phyloP scores from a whole-genome alignment of 2,113 vertebrate species.

The Hystrix brachyura region DNA sequence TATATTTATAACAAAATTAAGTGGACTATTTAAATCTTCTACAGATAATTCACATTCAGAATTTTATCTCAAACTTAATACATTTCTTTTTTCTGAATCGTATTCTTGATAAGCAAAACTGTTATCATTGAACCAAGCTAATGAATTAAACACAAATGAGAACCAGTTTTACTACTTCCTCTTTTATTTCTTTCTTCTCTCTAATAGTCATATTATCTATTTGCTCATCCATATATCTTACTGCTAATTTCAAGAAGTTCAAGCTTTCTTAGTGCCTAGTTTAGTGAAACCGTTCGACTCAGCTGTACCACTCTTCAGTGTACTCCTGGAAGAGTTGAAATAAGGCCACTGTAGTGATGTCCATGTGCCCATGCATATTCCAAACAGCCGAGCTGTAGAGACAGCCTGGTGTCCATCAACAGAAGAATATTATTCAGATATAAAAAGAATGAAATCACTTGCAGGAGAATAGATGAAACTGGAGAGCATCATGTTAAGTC shows the following conservation, averaged over 20 bases:
- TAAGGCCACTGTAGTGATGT: neutral
- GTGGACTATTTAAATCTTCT: neutral
- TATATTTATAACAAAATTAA: neutral
- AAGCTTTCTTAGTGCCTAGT: neutral
- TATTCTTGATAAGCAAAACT: neutral
- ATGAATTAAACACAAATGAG: neutral
- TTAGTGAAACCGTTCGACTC: neutral
- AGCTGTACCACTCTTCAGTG: neutral
- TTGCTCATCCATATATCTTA: neutral
- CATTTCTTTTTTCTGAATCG: neutral
- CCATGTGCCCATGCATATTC: neutral
- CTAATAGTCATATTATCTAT: neutral
- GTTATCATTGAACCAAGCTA: neutral
- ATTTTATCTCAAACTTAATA: neutral
- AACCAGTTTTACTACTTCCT: neutral
- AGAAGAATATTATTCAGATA: neutral
- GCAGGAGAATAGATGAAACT: neutral
- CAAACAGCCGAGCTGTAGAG: neutral
- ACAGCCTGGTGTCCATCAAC: neutral
- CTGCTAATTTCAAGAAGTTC: neutral
- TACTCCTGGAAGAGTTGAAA: neutral
- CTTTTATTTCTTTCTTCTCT: neutral
- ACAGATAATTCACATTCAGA: neutral
- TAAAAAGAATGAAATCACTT: neutral
- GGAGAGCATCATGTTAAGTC: neutral